These are phyloP conservation scores for Reticulitermes lucifugus DNA, from an alignment of 2,888 invertebrate species.

Conservation along the genomic window DNA sequence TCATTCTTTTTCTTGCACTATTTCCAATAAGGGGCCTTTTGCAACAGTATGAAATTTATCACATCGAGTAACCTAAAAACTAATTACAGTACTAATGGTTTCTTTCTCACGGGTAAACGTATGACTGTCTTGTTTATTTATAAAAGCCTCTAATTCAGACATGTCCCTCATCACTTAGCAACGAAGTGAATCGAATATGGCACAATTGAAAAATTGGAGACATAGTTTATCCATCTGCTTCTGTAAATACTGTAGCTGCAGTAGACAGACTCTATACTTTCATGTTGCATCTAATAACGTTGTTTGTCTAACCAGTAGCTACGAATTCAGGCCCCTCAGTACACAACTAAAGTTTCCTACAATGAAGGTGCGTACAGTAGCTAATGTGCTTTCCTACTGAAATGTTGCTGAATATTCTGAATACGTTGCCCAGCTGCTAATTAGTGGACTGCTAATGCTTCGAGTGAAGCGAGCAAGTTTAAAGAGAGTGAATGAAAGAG, in stretches of 20 bases:
- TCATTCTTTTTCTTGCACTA: no score
- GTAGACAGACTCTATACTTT: background rate
- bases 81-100: no score
- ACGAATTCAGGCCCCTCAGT: background rate
- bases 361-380: background rate
- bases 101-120: no score
- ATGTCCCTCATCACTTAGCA: no score
- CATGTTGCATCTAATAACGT: constrained; percentile 9
- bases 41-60: no score
- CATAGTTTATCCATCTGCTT: background rate
- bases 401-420: background rate
- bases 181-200: no score
- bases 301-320: background rate
- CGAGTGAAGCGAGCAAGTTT: background rate
- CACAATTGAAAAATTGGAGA: no score
- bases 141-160: no score
- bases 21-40: no score
- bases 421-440: background rate
- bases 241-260: background rate
- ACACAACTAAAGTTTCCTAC: background rate
- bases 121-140: no score
- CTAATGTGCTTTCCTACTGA: background rate
- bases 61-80: no score
- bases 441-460: constrained; percentile 6
- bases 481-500: background rate